These are phyloP conservation scores for Hoplodrina ambigua DNA, from an alignment of 2,888 invertebrate genomes.

Conservation along the genomic window DNA sequence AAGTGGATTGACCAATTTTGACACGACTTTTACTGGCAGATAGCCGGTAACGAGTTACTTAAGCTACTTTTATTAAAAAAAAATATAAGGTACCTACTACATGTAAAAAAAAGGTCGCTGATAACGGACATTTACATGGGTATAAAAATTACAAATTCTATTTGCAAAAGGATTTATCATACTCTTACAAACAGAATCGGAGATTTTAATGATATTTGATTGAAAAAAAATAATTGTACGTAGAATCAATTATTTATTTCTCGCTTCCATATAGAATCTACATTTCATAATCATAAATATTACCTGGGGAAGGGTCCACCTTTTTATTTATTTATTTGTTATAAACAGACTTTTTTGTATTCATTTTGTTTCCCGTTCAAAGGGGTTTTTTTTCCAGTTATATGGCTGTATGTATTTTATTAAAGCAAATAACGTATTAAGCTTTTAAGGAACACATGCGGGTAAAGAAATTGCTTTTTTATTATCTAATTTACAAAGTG, in stretches of 20 bases:
- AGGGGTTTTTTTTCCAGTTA: not conserved
- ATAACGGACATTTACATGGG: no score
- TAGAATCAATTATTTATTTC: constrained; percentile 19
- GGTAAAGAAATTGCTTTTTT: not conserved
- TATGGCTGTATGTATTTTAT: not conserved
- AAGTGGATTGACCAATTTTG: no score
- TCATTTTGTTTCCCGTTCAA: constrained; percentile 21
- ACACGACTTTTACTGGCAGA: no score
- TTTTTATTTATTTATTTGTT: constrained; percentile 26
- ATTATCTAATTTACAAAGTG: not conserved
- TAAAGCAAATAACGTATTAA: not conserved
- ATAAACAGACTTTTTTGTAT: constrained; percentile 6
- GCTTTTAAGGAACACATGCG: not conserved
- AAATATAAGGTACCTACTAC: no score
- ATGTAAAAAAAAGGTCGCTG: no score
- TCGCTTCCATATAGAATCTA: not conserved
- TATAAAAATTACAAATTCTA: not conserved
- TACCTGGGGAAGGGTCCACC: not conserved
- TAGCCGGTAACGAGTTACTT: no score
- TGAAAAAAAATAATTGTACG: constrained; percentile 7
- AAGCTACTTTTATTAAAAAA: no score
- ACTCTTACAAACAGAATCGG: no score
- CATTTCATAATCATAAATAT: constrained; percentile 20
- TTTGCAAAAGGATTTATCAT: constrained; percentile 14
- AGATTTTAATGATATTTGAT: constrained; percentile 29